Evolutionary conservation across 2,888 invertebrate species (phyloP).

Genomic region (Athetis lepigone): DNA sequence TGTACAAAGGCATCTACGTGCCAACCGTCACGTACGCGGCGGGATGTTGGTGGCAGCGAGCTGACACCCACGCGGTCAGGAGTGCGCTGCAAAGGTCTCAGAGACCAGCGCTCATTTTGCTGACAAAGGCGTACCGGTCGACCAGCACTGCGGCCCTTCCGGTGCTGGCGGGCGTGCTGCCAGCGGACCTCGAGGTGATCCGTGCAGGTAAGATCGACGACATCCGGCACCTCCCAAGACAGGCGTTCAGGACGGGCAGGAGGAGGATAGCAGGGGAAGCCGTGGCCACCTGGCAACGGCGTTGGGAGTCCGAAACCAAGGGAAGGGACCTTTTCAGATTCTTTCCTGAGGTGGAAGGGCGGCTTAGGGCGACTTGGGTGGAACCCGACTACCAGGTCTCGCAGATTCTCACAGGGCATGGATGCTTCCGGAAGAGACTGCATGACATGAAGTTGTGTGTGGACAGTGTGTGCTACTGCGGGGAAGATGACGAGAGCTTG

Average conservation of each 20-base stretch:
- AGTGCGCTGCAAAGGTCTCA: conserved; percentile 8
- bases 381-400: conserved; percentile 56
- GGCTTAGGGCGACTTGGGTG: conserved; percentile 22
- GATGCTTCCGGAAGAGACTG: conserved; percentile 50
- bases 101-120: not conserved
- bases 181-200: no score
- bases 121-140: conserved; percentile 11
- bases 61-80: not conserved
- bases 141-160: conserved; percentile 10
- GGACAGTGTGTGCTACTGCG: conserved; percentile 24
- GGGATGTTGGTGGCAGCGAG: conserved; percentile 4
- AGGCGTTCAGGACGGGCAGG: not conserved
- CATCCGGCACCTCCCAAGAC: not conserved
- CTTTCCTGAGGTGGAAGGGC: conserved; percentile 58
- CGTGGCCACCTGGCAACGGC: conserved; percentile 1
- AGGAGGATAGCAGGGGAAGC: not conserved
- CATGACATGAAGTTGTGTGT: conserved; percentile 41
- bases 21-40: conserved; percentile 26
- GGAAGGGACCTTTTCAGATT: conserved; percentile 45
- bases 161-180: no score
- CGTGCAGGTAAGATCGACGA: not conserved
- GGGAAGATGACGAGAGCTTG: conserved; percentile 16
- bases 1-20: conserved; percentile 16
- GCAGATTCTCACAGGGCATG: conserved; percentile 55
- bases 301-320: conserved; percentile 11